A percentile compares a stretch with the other conserved stretches of the same genome.
Conservation (phyloP, 2,888 invertebrate genomes). For the Callyntrura sp. region DNA sequence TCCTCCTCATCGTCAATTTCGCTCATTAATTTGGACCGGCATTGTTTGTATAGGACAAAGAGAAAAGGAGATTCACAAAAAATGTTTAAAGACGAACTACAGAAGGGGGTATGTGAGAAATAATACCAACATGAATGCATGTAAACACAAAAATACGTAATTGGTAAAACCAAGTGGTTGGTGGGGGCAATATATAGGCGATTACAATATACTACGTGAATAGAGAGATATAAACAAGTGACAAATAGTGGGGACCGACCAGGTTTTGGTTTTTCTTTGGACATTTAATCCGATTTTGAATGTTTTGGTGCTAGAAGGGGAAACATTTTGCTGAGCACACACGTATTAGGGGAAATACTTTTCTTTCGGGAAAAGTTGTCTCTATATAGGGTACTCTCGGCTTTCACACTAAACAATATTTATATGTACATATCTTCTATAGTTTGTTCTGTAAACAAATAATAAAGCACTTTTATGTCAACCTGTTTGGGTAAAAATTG, state of each 20-base stretch:
- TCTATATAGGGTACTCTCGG: no score
- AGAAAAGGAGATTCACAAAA: no score
- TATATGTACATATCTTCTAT: not conserved
- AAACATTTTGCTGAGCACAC: no score
- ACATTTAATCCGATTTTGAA: conserved; percentile 73
- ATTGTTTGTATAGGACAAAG: not conserved
- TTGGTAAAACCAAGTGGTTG: no score
- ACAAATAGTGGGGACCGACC: conserved; percentile 45
- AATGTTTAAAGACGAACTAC: not conserved
- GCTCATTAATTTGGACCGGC: conserved; percentile 16
- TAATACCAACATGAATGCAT: no score
- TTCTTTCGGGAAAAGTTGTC: no score
- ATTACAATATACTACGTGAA: no score
- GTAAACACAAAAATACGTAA: no score
- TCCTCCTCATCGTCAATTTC: conserved; percentile 32
- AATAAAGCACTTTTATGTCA: not conserved
- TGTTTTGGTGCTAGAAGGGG: not conserved
- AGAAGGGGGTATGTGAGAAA: not conserved
- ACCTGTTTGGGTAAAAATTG: conserved; percentile 25
- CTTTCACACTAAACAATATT: no score
- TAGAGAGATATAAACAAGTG: no score
- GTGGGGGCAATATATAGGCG: no score
- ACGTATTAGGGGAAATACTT: no score
- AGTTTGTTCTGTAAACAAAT: conserved; percentile 19
- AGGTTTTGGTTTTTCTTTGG: conserved; percentile 63